phyloP scores from a whole-genome alignment of 2,797 vertebrate genomes.

The Hybognathus amarus region DNA sequence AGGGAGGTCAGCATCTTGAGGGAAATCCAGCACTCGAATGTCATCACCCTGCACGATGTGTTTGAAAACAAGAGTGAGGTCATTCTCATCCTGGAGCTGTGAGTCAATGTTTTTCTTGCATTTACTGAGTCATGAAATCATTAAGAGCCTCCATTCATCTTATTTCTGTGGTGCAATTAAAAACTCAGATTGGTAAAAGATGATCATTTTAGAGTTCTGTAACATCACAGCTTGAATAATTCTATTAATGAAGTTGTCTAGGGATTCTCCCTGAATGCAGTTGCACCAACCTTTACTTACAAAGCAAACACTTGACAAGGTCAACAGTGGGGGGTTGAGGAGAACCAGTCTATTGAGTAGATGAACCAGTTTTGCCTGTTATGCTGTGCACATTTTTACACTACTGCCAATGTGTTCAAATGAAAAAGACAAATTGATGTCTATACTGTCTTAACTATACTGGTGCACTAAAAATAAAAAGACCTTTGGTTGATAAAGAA shows the following conservation, averaged over 20 bases:
- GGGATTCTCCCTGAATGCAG: slow-evolving; percentile 7
- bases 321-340: slow-evolving; percentile 32
- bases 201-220: background rate
- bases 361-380: slow-evolving; percentile 48
- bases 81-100: slow-evolving; percentile 98
- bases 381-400: background rate
- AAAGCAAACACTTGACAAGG: slow-evolving; percentile 40
- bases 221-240: background rate
- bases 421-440: slow-evolving; percentile 23
- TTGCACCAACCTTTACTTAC: slow-evolving; percentile 32
- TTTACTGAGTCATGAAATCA: slow-evolving; percentile 25
- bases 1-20: slow-evolving; percentile 95
- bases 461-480: slow-evolving; percentile 30
- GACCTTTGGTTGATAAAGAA: slow-evolving; percentile 8
- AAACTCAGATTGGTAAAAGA: background rate
- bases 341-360: slow-evolving; percentile 40
- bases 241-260: slow-evolving; percentile 2
- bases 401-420: slow-evolving; percentile 10
- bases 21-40: slow-evolving; percentile 93
- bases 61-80: slow-evolving; percentile 96
- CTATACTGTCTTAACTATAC: slow-evolving; percentile 5
- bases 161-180: slow-evolving; percentile 8
- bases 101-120: slow-evolving; percentile 73
- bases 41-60: slow-evolving; percentile 93
- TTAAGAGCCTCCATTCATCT: background rate